phyloP scores from a whole-genome alignment of 2,888 invertebrate species.

The Agrochola lota region DNA sequence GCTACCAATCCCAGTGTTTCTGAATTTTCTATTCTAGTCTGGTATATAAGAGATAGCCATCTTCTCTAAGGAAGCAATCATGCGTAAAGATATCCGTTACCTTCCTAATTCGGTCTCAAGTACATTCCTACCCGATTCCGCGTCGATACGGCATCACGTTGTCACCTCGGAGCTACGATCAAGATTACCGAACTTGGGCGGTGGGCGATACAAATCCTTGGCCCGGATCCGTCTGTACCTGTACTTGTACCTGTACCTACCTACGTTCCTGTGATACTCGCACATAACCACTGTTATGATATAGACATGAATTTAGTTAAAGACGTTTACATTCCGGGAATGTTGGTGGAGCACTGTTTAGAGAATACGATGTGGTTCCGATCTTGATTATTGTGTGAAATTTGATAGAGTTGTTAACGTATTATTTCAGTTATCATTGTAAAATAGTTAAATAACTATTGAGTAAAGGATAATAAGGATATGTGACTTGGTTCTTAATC shows the following conservation, averaged over 20 bases:
- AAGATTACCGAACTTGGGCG: constrained; percentile 59
- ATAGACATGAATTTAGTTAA: constrained; percentile 63
- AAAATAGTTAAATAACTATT: neutral
- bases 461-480: neutral
- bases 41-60: neutral
- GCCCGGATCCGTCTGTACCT: constrained; percentile 36
- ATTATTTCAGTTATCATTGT: neutral
- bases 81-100: constrained; percentile 17
- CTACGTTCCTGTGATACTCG: constrained; percentile 39
- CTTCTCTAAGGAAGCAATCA: constrained; percentile 27
- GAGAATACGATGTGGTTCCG: constrained; percentile 29
- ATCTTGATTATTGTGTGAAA: neutral
- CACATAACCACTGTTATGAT: constrained; percentile 61
- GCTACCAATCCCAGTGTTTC: no score
- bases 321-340: constrained; percentile 61
- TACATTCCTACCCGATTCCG: constrained; percentile 41
- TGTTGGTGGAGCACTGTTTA: constrained; percentile 40
- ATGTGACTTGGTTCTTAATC: neutral
- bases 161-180: constrained; percentile 49
- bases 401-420: neutral
- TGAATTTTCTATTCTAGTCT: constrained; percentile 28
- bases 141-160: constrained; percentile 22
- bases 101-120: constrained; percentile 24
- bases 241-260: constrained; percentile 21
- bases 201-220: constrained; percentile 58